Evolutionary conservation across 2,797 vertebrate genomes (phyloP).

Genomic region (Protosalanx chinensis): DNA sequence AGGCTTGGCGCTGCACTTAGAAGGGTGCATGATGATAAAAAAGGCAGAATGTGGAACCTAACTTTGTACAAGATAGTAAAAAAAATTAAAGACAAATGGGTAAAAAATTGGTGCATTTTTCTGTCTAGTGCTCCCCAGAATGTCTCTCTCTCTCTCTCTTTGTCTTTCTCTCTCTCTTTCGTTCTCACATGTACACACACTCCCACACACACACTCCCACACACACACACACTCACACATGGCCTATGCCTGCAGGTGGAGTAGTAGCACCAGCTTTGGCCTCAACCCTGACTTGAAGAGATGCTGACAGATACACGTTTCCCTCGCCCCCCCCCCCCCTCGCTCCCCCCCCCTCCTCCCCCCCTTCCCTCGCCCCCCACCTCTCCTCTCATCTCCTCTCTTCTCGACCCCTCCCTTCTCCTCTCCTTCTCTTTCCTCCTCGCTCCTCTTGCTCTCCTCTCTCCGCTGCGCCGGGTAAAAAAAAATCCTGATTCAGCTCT

Average conservation of each 20-base stretch:
- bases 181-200: neutral
- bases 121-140: neutral
- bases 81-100: too few relatives aligned
- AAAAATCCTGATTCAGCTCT: slow-evolving; percentile 76
- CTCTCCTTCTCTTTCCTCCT: neutral
- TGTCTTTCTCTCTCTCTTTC: neutral
- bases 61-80: neutral
- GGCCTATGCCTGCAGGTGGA: slow-evolving; percentile 74
- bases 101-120: neutral
- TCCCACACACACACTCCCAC: neutral
- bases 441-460: neutral
- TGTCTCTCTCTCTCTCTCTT: neutral
- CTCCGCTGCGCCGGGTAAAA: slow-evolving; percentile 34
- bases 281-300: slow-evolving; percentile 57
- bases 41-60: neutral
- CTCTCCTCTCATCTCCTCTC: slow-evolving; percentile 9
- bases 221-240: neutral
- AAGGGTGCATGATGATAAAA: neutral
- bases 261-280: slow-evolving; percentile 74
- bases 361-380: neutral
- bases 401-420: slow-evolving; percentile 4
- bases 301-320: slow-evolving; percentile 72
- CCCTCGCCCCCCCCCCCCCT: slow-evolving; percentile 22
- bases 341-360: neutral
- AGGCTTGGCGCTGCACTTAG: neutral